phyloP scores from a whole-genome alignment of 30 jellyfish, hydroid and myxozoan species.

The Chironex yamaguchii region DNA sequence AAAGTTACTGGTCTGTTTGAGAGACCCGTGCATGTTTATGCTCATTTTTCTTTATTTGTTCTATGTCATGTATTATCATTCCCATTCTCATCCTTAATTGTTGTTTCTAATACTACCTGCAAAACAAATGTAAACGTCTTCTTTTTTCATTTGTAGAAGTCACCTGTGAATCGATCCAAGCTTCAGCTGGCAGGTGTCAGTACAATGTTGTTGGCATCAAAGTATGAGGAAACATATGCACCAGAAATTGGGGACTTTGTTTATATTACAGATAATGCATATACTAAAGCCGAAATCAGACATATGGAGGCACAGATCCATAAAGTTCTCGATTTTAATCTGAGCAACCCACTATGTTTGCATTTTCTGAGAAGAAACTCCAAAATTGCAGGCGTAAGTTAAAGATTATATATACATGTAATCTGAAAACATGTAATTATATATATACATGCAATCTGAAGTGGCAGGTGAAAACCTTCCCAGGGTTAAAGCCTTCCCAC shows the following conservation, averaged over 20 bases:
- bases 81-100: no score
- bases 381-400: constrained; percentile 84
- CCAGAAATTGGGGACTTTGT: constrained; percentile 99
- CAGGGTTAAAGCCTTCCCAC: no score
- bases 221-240: constrained; percentile 96
- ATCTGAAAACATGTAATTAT: background rate
- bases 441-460: background rate
- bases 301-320: constrained; percentile 85
- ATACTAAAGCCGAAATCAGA: constrained; percentile 76
- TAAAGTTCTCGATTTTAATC: constrained; percentile 70
- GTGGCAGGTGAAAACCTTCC: no score
- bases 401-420: background rate
- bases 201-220: constrained; percentile 96
- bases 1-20: no score
- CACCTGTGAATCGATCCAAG: constrained; percentile 75
- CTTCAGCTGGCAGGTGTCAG: constrained; percentile 98
- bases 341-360: constrained; percentile 88
- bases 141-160: constrained; percentile 37
- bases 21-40: no score
- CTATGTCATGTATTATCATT: no score
- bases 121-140: no score
- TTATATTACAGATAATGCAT: constrained; percentile 94
- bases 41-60: no score
- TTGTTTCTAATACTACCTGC: no score
- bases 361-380: constrained; percentile 89